Conservation (phyloP, 2,797 vertebrate genomes). For the Lateolabrax maculatus region DNA sequence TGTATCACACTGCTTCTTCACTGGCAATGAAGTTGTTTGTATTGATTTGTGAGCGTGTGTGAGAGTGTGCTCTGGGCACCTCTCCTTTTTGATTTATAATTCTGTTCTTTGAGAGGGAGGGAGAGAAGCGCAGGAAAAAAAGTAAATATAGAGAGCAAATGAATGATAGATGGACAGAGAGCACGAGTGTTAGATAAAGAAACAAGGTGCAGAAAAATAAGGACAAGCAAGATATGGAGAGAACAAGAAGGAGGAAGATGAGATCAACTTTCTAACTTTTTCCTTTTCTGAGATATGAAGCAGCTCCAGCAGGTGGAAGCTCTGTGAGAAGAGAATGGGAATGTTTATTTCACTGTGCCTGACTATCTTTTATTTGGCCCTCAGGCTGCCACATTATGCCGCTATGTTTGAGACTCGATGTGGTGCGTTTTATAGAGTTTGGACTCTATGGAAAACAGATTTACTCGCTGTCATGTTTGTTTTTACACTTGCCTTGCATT, state of each 20-base stretch:
- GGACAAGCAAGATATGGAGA: not conserved
- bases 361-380: slow-evolving; percentile 29
- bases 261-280: not conserved
- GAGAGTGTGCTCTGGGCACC: slow-evolving; percentile 13
- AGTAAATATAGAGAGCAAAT: slow-evolving; percentile 33
- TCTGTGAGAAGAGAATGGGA: not conserved
- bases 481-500: slow-evolving; percentile 40
- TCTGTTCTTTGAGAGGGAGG: slow-evolving; percentile 27
- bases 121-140: not conserved
- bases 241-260: not conserved
- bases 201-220: not conserved
- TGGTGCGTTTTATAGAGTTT: slow-evolving; percentile 42
- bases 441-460: slow-evolving; percentile 58
- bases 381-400: slow-evolving; percentile 22
- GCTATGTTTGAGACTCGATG: slow-evolving; percentile 14
- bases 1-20: not conserved
- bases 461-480: slow-evolving; percentile 65
- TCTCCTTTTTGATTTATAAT: slow-evolving; percentile 34
- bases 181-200: not conserved
- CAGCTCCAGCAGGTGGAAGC: slow-evolving; percentile 8
- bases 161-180: slow-evolving; percentile 20
- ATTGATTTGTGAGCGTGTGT: slow-evolving; percentile 40
- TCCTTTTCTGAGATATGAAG: not conserved
- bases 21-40: slow-evolving; percentile 40
- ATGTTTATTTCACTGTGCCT: slow-evolving; percentile 14